Evolutionary conservation across 2,797 vertebrate genomes (phyloP).

Genomic region (Sus cebifrons): DNA sequence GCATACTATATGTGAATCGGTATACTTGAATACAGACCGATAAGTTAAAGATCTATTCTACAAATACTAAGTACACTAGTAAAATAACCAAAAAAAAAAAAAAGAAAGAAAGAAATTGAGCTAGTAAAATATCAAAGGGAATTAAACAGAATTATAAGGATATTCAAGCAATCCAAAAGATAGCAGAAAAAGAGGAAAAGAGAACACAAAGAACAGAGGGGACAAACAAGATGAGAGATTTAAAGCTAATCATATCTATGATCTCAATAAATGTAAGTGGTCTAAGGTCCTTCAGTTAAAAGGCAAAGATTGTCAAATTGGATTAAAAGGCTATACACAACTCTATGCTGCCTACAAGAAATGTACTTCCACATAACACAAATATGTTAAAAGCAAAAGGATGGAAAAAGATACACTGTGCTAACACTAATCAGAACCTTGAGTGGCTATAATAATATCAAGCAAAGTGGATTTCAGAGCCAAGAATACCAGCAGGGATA

Average conservation of each 20-base stretch:
- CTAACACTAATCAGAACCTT: background rate
- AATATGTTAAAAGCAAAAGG: constrained; percentile 28
- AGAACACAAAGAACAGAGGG: background rate
- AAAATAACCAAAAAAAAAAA: constrained; percentile 1
- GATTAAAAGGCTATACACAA: background rate
- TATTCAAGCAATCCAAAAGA: background rate
- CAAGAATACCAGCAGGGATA: background rate
- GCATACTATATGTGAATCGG: background rate
- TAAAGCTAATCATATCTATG: background rate
- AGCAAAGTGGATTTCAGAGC: background rate
- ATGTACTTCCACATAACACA: background rate
- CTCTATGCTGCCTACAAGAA: background rate
- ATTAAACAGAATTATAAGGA: background rate
- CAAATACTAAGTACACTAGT: background rate
- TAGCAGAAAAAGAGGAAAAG: constrained; percentile 13
- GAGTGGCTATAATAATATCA: background rate
- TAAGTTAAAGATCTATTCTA: background rate
- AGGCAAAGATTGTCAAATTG: constrained; percentile 2
- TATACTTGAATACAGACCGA: background rate
- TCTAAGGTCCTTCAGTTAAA: background rate
- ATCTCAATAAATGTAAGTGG: background rate
- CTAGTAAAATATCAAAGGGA: constrained; percentile 1
- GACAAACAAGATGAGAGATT: background rate
- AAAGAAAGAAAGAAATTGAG: background rate
- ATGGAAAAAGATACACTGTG: background rate